Evolutionary conservation across 92 coral and sea anemone genomes (phyloP), one percentile per base, ranked within the genome.

Genomic region (Umimayanthus chanpuru): DNA sequence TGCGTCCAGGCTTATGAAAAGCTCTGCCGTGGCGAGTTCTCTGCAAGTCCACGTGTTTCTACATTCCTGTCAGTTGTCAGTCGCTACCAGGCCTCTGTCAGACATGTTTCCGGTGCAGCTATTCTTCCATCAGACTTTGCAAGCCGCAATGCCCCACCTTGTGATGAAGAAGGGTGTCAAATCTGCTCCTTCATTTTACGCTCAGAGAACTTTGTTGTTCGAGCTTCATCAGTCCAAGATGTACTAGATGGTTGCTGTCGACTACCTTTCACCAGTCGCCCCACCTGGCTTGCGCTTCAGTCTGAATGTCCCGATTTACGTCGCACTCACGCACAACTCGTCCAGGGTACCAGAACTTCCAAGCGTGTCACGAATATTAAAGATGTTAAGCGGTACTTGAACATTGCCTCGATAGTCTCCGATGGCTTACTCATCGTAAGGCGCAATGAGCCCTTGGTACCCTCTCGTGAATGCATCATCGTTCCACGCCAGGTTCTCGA

Each of bases 341-440:
- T 11, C 61, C 96, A 94, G 68, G 94, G 96, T 32, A 87, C 95
- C 16, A 41, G 92, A 14, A 94, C 94, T 7, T 94, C 95, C 85
- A 94, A 81, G 25, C 89, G 89, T 36, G 79, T 91, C 29, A 89
- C 88, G 16, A 94, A 92, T 92, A 81, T 92, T n/a, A 90, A 81
- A 55, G 92, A 94, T 64, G 93, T 92, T 53, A 90, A 94, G 85
- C 64, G 91, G 5, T 94, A 90, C 56, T 81, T 92, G 8, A 89
- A 92, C 30, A 89, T 92, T 38, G 92, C 89, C 4, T 83, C 96
- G 0, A 50, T 92, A 10, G 92, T 91, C 6, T 21, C 56, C 0
- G 93, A 94, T 78, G 93, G 93, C 72, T 80, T 94, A 28, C 91
- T 94, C 9, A 91, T 94, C 55, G 95, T 92, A 4, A 86, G 88